Evolutionary conservation across 2,113 vertebrate genomes (phyloP).

Genomic region (Cygnus atratus): DNA sequence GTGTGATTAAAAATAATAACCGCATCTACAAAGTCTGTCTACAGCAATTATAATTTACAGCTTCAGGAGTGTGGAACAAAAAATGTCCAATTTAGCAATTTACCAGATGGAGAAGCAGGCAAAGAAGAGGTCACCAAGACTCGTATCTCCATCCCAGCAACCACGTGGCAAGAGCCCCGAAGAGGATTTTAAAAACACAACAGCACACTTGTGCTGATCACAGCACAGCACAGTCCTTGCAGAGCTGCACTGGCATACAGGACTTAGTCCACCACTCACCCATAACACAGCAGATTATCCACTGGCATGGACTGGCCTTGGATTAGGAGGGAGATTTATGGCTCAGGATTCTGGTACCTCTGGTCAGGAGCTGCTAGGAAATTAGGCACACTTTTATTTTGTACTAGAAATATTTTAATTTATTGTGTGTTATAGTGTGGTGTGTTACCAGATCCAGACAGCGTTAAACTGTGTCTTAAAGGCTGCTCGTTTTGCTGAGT

Average conservation of each 20-base stretch:
- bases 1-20: background rate
- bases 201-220: background rate
- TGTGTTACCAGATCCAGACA: background rate
- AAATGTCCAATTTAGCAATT: background rate
- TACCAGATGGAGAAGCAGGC: background rate
- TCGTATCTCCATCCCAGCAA: background rate
- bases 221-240: background rate
- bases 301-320: accelerated
- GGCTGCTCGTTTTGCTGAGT: background rate
- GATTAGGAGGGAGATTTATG: background rate
- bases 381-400: background rate
- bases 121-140: background rate
- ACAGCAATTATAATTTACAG: background rate
- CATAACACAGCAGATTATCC: background rate
- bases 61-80: background rate
- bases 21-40: background rate
- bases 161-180: background rate
- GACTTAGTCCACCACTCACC: background rate
- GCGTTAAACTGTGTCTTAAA: background rate
- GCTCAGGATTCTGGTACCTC: background rate
- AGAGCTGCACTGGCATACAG: background rate
- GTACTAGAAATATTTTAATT: background rate
- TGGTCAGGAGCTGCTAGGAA: background rate
- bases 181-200: background rate
- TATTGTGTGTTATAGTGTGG: background rate